Base-by-base conservation (phyloP, 2,888 invertebrate species). In the Harpalus rubripes region DNA sequence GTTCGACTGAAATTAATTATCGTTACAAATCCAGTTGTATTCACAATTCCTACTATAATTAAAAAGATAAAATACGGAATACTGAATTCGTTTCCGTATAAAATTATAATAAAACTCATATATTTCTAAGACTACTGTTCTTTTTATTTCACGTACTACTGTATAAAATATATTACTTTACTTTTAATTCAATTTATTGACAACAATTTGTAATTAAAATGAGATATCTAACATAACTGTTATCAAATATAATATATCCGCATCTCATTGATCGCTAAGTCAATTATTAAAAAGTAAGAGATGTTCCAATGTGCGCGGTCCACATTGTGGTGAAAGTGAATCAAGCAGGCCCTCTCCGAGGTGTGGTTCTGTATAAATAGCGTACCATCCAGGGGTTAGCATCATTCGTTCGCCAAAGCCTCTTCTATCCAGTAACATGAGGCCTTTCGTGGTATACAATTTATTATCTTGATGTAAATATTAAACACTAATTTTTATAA, bases 311-410 rank as follows among this genome's bases (percentile, higher is more conserved):
- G 16, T 26, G 26, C 65, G 81, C 81, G 81, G 81, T 72, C 68
- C 81, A 68, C 68, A 81, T 58, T n/a, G 58, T 44, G 61, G 81
- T 81, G 81, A 81, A 81, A 81, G 81, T 81, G 39, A 68, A 72
- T 22, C 81, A 72, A 15, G 52, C 22, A 58, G 76, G 76, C 74
- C 83, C 83, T 83, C 83, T 83, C 76, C 58, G 26, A 84, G 84
- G 84, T 78, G 84, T 84, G 84, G 84, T 78, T 22, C 32, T 16
- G 65, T 84, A 84, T 84, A 84, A 52, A 84, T 65, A 78, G 26
- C 61, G 16, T 18, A 61, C 41, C 6, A n/a, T 44, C 16, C 56
- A 63, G 59, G 83, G 78, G 63, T 84, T 52, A 78, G 52, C 78
- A 84, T 84, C 84, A 84, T 84, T 84, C 78, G 78, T 65, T 78